phyloP scores from a whole-genome alignment of 2,888 invertebrate species.

The Hyles lineata region DNA sequence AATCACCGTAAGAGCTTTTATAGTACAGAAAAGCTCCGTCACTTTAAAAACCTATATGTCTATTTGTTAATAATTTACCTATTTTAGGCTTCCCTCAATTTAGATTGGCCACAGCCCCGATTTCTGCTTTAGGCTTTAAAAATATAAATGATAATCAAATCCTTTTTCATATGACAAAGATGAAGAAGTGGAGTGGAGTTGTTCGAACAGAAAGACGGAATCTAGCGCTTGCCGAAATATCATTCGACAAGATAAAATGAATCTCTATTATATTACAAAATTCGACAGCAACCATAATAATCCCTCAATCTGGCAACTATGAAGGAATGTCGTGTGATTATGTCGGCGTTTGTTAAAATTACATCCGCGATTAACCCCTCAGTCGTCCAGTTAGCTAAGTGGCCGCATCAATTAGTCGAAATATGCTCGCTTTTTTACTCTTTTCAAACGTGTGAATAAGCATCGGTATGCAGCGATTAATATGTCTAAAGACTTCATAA shows the following conservation, averaged over 20 bases:
- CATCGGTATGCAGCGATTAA: constrained; percentile 1
- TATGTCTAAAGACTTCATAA: background rate
- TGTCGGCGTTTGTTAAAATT: constrained; percentile 66
- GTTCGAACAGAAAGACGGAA: too few species aligned
- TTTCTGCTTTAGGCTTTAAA: too few species aligned
- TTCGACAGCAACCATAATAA: constrained; percentile 48
- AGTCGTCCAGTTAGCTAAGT: constrained; percentile 56
- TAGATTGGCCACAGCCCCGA: too few species aligned
- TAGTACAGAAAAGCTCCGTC: too few species aligned
- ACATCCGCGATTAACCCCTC: constrained; percentile 71
- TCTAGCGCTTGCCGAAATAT: too few species aligned
- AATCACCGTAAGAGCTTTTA: too few species aligned
- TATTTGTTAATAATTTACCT: too few species aligned
- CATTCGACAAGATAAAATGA: background rate
- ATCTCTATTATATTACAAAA: constrained; percentile 4
- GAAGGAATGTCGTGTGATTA: constrained; percentile 56
- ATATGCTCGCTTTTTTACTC: constrained; percentile 48
- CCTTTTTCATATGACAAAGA: too few species aligned
- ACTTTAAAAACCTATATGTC: too few species aligned
- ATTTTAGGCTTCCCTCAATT: too few species aligned
- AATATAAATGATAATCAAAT: too few species aligned
- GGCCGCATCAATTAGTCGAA: constrained; percentile 70
- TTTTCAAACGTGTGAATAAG: constrained; percentile 18
- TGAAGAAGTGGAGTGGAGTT: too few species aligned
- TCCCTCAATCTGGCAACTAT: constrained; percentile 45